Base-by-base conservation (phyloP, 2,888 invertebrate genomes). In the Chloroclystis v-ata region DNA sequence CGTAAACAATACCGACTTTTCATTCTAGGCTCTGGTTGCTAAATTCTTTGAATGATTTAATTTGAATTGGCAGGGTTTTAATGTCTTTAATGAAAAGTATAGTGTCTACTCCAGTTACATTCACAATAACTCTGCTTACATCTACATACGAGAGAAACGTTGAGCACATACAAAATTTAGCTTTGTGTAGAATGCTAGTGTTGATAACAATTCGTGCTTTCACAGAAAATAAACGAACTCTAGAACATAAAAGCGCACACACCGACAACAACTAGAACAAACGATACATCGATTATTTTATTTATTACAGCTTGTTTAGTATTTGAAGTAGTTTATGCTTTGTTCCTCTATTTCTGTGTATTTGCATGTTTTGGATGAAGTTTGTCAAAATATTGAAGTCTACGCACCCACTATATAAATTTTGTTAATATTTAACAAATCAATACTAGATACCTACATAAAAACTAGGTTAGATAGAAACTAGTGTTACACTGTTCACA, bases 1-100 rank as follows among this genome's bases (percentile, higher is more conserved):
- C n/a, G n/a, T 61, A 69, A 47, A 35, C 43, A 59, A 58, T 53
- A 67, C 10, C 16, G 1, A 75, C 79, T 83, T 82, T 81, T 82
- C 78, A 79, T 82, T 80, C 66, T 69, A 68, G 82, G 81, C 81
- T 69, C 56, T 52, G 64, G 10, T 11, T 60, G 49, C 60, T 61
- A 73, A 74, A 66, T 65, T 59, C 43, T 40, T 46, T 46, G 37
- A 29, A 56, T 57, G 38, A 46, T 54, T 33, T 30, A 47, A 53
- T 33, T 12, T 52, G 49, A 46, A 80, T 81, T 80, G 78, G 76
- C 80, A 74, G 73, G 75, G 66, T 61, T 65, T 46, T 67, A 74
- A 66, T 67, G 78, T 81, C 79, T 81, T 69, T 69, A 81, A 82
- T 80, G 77, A 75, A 83, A 81, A 81, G 78, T 78, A 58, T 65